Evolutionary conservation across 2,888 invertebrate genomes (phyloP), one percentile per base, ranked within the genome.

Genomic region (Microchrysa polita): DNA sequence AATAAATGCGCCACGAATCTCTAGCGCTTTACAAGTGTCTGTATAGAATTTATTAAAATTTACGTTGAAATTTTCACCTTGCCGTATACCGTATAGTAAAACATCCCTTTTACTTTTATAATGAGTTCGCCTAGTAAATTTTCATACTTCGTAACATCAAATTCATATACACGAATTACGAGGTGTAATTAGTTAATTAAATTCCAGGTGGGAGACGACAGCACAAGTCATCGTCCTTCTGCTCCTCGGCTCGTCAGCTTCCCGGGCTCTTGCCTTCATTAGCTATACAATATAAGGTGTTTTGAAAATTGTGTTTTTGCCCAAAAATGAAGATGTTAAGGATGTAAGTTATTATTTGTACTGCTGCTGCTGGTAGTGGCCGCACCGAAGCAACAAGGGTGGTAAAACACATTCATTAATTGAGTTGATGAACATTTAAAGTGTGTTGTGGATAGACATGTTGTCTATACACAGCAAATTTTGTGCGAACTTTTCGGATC

Each of bases 111-210:
- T 18, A 61, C 48, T n/a, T 34, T n/a, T 48, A 12, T 65, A 48
- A 48, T 48, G 20, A 44, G 44, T 65, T 65, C 27, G 44, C 65
- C 48, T 20, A 22, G 65, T 65, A 48, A 27, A 34, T 42, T 7
- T 48, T 48, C 65, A 65, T 34, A 34, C 48, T 16, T 65, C 48
- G 20, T 34, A 65, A 7, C 34, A 44, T 22, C 65, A 65, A 65
- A 65, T 48, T 65, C 48, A 48, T 65, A 48, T 65, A 48, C 27
- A 34, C 65, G 48, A 65, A 65, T 65, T 65, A 65, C 27, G 65
- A 34, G 34, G 23, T 44, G 52, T 67, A 67, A 67, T 67, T 67
- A 67, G 67, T 53, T 67, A 67, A 67, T 67, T 67, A 53, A 55
- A 53, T 67, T 67, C 34, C 34, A 18, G n/a, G 34, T 16, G 57